Percentiles rank a stretch among this genome's conserved stretches.
phyloP scores from a whole-genome alignment of 2,797 vertebrate species.

The Holocentrus rufus region DNA sequence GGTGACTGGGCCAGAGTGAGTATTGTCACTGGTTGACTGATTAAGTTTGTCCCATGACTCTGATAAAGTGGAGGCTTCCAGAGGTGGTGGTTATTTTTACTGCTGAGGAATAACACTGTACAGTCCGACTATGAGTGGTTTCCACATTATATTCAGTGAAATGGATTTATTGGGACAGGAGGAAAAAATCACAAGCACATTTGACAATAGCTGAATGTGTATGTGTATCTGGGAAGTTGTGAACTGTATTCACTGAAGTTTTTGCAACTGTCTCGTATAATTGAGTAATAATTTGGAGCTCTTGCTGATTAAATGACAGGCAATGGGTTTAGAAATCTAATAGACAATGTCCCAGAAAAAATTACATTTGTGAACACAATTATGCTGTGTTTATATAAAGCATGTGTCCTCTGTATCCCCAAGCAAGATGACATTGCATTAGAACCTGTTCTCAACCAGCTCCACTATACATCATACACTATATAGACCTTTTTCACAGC shows the following conservation, averaged over 20 bases:
- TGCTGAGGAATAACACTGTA: too few relatives aligned
- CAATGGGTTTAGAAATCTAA: too few relatives aligned
- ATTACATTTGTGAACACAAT: neutral
- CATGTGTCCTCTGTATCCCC: neutral
- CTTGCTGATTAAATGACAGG: too few relatives aligned
- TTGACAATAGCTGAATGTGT: neutral
- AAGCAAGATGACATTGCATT: too few relatives aligned
- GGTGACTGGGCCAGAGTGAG: constrained; percentile 21
- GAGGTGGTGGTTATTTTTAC: neutral
- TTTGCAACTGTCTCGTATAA: neutral
- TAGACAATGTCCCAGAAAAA: neutral
- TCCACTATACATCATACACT: too few relatives aligned
- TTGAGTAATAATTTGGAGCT: neutral
- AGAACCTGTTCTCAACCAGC: neutral
- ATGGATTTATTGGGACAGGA: neutral
- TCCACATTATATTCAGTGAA: too few relatives aligned
- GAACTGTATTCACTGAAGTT: neutral
- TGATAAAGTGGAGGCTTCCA: constrained; percentile 17
- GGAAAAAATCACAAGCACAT: neutral
- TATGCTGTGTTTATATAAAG: neutral
- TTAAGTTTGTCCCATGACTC: constrained; percentile 63
- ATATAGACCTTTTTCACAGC: too few relatives aligned
- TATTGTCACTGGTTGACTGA: constrained; percentile 41
- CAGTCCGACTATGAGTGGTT: too few relatives aligned
- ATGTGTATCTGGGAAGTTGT: neutral